A percentile compares a stretch with the other conserved stretches of the same genome.
phyloP scores from a whole-genome alignment of 1,140 invertebrate genomes.

The Pogonomyrmex californicus region DNA sequence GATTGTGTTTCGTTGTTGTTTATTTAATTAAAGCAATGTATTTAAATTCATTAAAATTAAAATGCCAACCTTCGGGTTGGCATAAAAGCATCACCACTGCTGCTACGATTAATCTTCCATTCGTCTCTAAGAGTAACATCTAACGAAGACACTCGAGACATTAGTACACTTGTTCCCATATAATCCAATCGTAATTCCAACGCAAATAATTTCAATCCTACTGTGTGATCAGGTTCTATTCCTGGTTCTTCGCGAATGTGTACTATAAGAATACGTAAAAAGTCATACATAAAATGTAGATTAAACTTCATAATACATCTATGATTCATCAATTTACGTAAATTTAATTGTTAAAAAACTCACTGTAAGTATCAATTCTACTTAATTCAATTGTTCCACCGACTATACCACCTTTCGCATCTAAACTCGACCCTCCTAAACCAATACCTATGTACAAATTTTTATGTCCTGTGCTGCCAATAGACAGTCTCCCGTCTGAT shows the following conservation, averaged over 20 bases:
- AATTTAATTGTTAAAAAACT: slow-evolving; percentile 78
- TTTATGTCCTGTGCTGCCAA: slow-evolving; percentile 97
- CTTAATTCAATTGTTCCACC: slow-evolving; percentile 97
- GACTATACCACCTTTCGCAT: slow-evolving; percentile 98
- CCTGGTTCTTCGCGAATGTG: slow-evolving; percentile 96
- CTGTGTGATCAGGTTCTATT: slow-evolving; percentile 95
- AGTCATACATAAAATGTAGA: background rate
- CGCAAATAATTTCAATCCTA: slow-evolving; percentile 94
- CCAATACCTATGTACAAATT: slow-evolving; percentile 96
- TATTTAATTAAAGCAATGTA: background rate
- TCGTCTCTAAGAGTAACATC: slow-evolving; percentile 93
- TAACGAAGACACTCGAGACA: slow-evolving; percentile 95
- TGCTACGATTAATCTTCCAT: slow-evolving; percentile 90
- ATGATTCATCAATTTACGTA: slow-evolving; percentile 15
- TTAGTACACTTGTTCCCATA: slow-evolving; percentile 97
- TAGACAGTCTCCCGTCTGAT: slow-evolving; percentile 96
- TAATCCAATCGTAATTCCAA: slow-evolving; percentile 97
- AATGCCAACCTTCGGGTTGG: slow-evolving; percentile 87
- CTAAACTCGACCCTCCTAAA: slow-evolving; percentile 95
- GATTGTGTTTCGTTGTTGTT: background rate
- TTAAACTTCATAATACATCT: slow-evolving; percentile 19
- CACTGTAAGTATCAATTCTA: slow-evolving; percentile 95
- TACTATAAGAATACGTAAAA: slow-evolving; percentile 86
- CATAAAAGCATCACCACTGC: slow-evolving; percentile 86
- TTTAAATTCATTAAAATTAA: background rate